Evolutionary conservation across 2,888 invertebrate species (phyloP), one percentile per base, ranked within the genome.

Genomic region (Aporophyla nigra): DNA sequence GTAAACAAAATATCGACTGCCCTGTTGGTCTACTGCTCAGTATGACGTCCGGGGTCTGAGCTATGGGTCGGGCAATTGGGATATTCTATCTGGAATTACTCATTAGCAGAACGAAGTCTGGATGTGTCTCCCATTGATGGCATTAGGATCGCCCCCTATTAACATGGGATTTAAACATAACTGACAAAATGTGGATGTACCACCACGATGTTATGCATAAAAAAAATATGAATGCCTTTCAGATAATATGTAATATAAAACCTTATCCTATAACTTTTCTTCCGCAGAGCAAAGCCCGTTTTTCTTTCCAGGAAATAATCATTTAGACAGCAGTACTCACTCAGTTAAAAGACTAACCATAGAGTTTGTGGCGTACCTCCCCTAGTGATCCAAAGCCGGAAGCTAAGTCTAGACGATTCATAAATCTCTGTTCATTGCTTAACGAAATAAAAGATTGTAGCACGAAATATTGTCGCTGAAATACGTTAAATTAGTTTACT

Each of bases 331-430:
- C 33, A 58, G 24, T 27, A 51, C 14, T 74, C 16, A 16, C 14
- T 68, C n/a, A 62, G 19, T 49, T 51, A 79, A 54, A 51, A 62
- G 53, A 24, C 40, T 53, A 54, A 79, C 65, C 61, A 74, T 33
- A 70, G 75, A 58, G 49, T 51, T 80, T 59, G 74, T 53, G 53
- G 51, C 14, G 43, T 1, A 6, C 33, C 46, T 75, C 75, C 80
- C 78, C 54, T 51, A 40, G 5, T 54, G 49, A 40, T 24, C 14
- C n/a, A 33, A n/a, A 67, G 19, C 81, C 82, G 82, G 82, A 82
- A 80, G 46, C 63, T 0, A n/a, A 75, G 82, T 82, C 82, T 82
- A 82, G 82, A 82, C 84, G 80, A 43, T 43, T 80, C 69, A 71
- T 82, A 84, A 82, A 46, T 46, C 69, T 19, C 69, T 51, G 51